These are phyloP conservation scores for Phytoseiulus persimilis DNA, from an alignment of 2,888 invertebrate species.

Conservation along the genomic window DNA sequence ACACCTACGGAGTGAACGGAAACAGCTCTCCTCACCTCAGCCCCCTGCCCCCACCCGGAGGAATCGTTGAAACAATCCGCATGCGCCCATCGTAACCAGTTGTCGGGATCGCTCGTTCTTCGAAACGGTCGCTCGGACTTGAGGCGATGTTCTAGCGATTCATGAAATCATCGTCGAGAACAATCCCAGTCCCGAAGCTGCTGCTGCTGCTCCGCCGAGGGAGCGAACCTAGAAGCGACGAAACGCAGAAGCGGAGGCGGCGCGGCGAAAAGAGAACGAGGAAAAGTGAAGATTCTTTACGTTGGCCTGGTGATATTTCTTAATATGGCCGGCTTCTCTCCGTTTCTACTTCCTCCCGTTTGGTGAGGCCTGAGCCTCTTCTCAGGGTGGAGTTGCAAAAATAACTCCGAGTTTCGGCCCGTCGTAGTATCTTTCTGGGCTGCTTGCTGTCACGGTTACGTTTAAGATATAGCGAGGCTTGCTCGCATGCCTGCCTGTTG, in stretches of 20 bases:
- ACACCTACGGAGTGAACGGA: no score
- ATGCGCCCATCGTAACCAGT: no score
- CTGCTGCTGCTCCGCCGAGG: not conserved
- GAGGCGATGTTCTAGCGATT: not conserved
- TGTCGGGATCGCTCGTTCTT: not conserved
- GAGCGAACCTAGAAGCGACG: not conserved
- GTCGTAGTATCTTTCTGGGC: not conserved
- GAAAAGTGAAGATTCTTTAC: not conserved
- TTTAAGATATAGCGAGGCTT: not conserved
- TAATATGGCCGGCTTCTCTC: not conserved
- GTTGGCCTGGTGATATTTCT: constrained; percentile 31
- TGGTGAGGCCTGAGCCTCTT: not conserved
- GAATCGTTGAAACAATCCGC: no score
- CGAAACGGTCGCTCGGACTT: not conserved
- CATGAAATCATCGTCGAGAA: not conserved
- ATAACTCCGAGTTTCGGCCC: not conserved
- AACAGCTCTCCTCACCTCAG: no score
- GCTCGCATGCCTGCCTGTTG: not conserved
- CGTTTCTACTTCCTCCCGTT: not conserved
- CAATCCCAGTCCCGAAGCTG: not conserved
- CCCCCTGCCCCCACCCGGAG: no score
- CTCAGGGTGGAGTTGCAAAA: not conserved
- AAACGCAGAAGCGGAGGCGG: not conserved
- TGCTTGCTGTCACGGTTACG: not conserved
- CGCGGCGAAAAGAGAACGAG: not conserved